These are phyloP conservation scores for Eulithis testata DNA, from an alignment of 2,888 invertebrate species.

Conservation along the genomic window DNA sequence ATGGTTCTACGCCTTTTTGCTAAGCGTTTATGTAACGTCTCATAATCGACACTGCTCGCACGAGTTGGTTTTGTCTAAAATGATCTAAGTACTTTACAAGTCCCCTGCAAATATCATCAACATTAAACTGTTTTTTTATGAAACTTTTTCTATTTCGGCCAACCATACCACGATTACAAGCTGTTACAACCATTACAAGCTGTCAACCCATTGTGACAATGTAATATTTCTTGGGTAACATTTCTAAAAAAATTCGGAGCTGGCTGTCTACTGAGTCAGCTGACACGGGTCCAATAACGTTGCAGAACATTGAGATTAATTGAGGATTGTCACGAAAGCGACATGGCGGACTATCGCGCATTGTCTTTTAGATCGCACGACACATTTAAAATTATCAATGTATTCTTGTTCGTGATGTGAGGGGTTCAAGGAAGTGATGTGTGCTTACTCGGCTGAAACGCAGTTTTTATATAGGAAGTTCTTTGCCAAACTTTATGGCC, in stretches of 20 bases:
- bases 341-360: constrained; percentile 40
- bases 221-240: constrained; percentile 25
- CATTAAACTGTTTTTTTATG: not conserved
- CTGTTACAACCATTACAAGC: constrained; percentile 11
- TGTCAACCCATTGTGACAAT: constrained; percentile 11
- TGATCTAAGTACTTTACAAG: not conserved
- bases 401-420: constrained; percentile 33
- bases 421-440: constrained; percentile 50
- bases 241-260: constrained; percentile 34
- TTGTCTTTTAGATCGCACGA: constrained; percentile 37
- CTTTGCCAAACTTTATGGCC: constrained; percentile 10
- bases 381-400: constrained; percentile 31
- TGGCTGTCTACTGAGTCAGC: constrained; percentile 41
- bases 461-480: constrained; percentile 9
- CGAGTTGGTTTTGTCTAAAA: not conserved
- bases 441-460: not conserved
- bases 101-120: not conserved
- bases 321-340: constrained; percentile 53
- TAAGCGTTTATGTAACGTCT: constrained; percentile 49
- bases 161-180: constrained; percentile 10
- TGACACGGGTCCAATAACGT: constrained; percentile 52
- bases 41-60: constrained; percentile 24
- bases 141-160: not conserved
- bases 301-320: constrained; percentile 57
- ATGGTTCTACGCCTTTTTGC: constrained; percentile 56